Evolutionary conservation across 2,888 invertebrate species (phyloP), one percentile per base, ranked within the genome.

Genomic region (Deilephila elpenor): DNA sequence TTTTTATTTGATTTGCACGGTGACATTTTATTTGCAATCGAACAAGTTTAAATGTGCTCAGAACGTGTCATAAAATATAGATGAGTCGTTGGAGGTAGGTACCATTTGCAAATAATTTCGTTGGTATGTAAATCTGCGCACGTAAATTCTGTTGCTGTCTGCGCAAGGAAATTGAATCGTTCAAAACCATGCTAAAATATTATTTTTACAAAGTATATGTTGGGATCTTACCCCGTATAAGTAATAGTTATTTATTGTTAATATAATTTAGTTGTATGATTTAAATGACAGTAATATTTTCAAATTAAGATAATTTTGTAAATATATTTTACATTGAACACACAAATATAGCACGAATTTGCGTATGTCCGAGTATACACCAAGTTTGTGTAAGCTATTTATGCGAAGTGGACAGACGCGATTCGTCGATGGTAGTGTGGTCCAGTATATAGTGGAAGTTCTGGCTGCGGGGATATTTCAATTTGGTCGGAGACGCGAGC

Each of bases 121-220:
- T 88, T 88, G 91, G 89, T 89, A 91, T 92, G 91, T 93, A 93
- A 93, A 94, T 93, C 91, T 90, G 91, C 87, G 90, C 92, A 91
- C 93, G 93, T 94, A 94, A 93, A 94, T 94, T 92, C 88, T 86
- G 85, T 83, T 87, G 88, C 93, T 94, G 93, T 93, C 93, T 92
- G 90, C 90, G 90, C 89, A 88, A 90, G 93, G 94, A 93, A 93
- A 94, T 94, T 93, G 93, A 93, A 94, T 92, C 91, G 92, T 91
- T 91, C 87, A 90, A 89, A 89, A 91, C 90, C 91, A 91, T 90
- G 87, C 87, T 90, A 88, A 92, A 91, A 91, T 89, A 91, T 91
- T 88, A 88, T 90, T 89, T 90, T 89, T 88, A 82, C 84, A 83
- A 89, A 87, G 89, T 90, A 88, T 88, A 83, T 80, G 82, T 82